Conservation (phyloP, 1,140 invertebrate genomes). For the Philaenus spumarius region DNA sequence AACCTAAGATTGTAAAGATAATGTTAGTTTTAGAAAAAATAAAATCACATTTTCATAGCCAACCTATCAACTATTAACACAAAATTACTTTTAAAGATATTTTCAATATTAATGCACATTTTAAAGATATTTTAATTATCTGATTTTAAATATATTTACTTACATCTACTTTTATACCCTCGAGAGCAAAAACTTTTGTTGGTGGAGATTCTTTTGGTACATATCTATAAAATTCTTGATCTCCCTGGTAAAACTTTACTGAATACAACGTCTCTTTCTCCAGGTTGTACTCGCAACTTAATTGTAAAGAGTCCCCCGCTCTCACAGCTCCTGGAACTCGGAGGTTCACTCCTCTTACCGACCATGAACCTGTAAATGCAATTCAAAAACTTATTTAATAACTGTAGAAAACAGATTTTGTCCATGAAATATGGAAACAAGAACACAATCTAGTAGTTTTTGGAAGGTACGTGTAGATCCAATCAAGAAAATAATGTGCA, state of each 20-base stretch:
- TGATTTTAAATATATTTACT: constrained; percentile 42
- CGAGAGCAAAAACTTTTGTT: constrained; percentile 55
- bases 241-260: constrained; percentile 77
- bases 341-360: constrained; percentile 41
- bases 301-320: constrained; percentile 41
- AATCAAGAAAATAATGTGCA: too few species aligned
- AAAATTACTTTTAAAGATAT: not conserved
- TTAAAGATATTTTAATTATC: not conserved
- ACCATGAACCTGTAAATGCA: constrained; percentile 31
- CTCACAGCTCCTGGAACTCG: constrained; percentile 43
- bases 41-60: too few species aligned
- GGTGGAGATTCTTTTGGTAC: constrained; percentile 64
- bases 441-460: too few species aligned
- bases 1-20: too few species aligned
- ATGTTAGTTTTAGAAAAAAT: too few species aligned
- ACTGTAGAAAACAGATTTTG: too few species aligned
- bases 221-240: constrained; percentile 68
- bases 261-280: constrained; percentile 60
- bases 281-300: constrained; percentile 36
- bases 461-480: too few species aligned
- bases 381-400: too few species aligned
- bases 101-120: not conserved
- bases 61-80: too few species aligned
- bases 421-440: too few species aligned
- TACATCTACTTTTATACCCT: constrained; percentile 61